These are phyloP conservation scores for Hydrolagus colliei DNA, from an alignment of 2,797 vertebrate genomes.

Conservation along the genomic window DNA sequence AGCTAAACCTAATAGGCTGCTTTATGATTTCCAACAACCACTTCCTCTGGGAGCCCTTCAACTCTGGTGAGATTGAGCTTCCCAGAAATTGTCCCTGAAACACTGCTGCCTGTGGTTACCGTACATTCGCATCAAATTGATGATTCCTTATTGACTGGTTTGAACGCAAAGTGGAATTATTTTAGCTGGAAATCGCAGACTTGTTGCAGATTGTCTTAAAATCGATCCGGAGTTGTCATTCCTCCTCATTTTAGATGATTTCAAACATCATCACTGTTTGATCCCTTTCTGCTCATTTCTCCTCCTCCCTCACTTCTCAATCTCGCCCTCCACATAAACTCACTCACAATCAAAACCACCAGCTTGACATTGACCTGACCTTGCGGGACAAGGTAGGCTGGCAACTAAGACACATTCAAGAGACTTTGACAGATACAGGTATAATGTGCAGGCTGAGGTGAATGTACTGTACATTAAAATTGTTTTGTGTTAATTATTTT, in stretches of 20 bases:
- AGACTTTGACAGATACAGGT: neutral
- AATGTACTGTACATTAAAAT: too few species aligned
- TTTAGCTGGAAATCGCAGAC: neutral
- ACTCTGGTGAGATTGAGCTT: neutral
- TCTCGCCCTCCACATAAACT: too few species aligned
- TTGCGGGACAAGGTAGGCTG: too few species aligned
- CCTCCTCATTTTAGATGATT: too few species aligned
- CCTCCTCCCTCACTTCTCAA: too few species aligned
- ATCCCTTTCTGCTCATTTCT: too few species aligned
- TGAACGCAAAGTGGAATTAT: neutral
- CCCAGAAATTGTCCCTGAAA: neutral
- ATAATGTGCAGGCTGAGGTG: too few species aligned
- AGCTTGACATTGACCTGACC: too few species aligned
- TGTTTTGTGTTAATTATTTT: too few species aligned
- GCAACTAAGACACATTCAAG: neutral
- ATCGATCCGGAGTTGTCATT: neutral
- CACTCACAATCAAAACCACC: too few species aligned
- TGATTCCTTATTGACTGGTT: neutral
- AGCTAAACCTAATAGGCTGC: neutral
- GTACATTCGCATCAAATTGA: neutral
- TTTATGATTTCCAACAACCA: slow-evolving; percentile 6
- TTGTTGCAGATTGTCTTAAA: neutral
- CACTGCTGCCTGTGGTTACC: neutral
- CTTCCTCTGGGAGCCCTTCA: slow-evolving; percentile 1
- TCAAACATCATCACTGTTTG: too few species aligned